Base-by-base conservation (phyloP, 1,140 invertebrate genomes). In the Leptinotarsa defecta region DNA sequence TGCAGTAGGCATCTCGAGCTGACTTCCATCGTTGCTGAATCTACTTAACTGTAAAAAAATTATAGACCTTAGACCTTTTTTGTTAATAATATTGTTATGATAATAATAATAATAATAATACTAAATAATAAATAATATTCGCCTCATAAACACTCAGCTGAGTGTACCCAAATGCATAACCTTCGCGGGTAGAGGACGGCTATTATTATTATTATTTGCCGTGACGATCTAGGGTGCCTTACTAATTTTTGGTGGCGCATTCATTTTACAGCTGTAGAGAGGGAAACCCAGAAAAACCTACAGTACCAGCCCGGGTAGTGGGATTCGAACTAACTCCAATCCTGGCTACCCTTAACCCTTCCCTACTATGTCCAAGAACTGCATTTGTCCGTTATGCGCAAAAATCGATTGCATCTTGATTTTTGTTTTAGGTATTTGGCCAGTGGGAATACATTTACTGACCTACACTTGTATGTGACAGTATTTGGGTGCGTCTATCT, bases 401-500 rank as follows among this genome's bases (percentile, higher is more conserved):
- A 57, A 57, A 57, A 57, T 57, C n/a, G 13, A 57, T 57, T 57
- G 5, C 52, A 57, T 57, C 34, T 22, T 67, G 64, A 27, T 67
- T 67, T 67, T 67, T 67, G 64, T 67, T 67, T 43, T 22, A 22
- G 64, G 64, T 67, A 67, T 67, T 67, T 67, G 64, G 8, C 64
- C 13, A 67, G 22, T 22, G 34, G 13, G 19, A 67, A 67, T 67
- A 67, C 19, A 67, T 67, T 67, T n/a, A 67, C 64, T 67, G 34
- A 20, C 64, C 64, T 67, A 67, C 19, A 67, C 64, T 22, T 67
- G 19, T 67, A 67, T 67, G 64, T 15, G 64, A 67, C 64, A 67
- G 19, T 67, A 67, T 67, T 67, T 67, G 64, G 64, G 34, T 17
- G 64, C 64, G 6, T 67, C 19, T 67, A 67, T 20, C 64, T 19